Evolutionary conservation across 1,140 invertebrate species (phyloP).

Genomic region (Heliconius congener): DNA sequence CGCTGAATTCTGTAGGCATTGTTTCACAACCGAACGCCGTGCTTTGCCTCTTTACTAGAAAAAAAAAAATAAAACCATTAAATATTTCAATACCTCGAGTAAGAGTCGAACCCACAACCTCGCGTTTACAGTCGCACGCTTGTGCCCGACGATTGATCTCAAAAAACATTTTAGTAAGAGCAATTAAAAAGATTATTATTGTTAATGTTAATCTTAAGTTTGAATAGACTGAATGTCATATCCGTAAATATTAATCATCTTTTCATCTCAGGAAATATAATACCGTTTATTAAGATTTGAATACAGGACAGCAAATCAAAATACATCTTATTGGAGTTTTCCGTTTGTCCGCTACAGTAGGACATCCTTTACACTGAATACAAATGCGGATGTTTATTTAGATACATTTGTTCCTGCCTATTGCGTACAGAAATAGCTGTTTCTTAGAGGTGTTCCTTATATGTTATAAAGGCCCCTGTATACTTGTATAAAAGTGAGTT

Average conservation of each 20-base stretch:
- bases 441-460: neutral
- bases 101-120: too few relatives aligned
- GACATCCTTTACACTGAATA: constrained; percentile 22
- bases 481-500: neutral
- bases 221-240: neutral
- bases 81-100: too few relatives aligned
- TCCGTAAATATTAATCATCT: neutral
- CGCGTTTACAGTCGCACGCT: too few relatives aligned
- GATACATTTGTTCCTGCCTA: neutral
- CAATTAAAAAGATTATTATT: neutral
- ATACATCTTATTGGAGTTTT: constrained; percentile 26
- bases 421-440: constrained; percentile 12
- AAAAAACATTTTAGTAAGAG: neutral
- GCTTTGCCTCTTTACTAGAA: too few relatives aligned
- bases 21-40: too few relatives aligned
- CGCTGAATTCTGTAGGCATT: too few relatives aligned
- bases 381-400: constrained; percentile 17
- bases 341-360: constrained; percentile 19
- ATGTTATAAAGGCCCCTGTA: neutral
- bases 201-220: neutral
- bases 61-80: too few relatives aligned
- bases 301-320: constrained; percentile 11
- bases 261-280: constrained; percentile 4
- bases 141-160: too few relatives aligned
- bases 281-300: neutral